Conservation (phyloP, 2,113 vertebrate species). For the Mastomys natalensis region DNA sequence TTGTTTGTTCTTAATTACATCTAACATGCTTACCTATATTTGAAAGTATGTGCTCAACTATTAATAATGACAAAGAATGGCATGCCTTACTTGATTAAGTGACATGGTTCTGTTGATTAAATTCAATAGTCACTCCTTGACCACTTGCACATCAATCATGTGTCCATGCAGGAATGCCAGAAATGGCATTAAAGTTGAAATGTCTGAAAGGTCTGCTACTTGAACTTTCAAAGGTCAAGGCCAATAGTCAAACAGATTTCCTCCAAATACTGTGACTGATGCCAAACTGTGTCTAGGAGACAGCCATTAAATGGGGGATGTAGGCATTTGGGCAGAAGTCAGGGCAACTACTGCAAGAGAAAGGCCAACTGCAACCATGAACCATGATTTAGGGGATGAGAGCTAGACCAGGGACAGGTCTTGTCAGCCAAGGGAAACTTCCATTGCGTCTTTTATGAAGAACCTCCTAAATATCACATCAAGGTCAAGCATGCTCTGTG, state of each 20-base stretch:
- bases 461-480: background rate
- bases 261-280: background rate
- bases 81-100: background rate
- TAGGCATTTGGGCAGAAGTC: background rate
- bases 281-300: background rate
- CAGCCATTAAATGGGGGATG: background rate
- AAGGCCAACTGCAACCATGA: background rate
- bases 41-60: constrained; percentile 11
- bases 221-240: constrained; percentile 7
- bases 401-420: background rate
- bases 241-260: background rate
- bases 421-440: background rate
- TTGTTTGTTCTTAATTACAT: background rate
- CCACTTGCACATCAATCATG: background rate
- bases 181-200: background rate
- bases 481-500: background rate
- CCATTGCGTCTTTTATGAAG: background rate
- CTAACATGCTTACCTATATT: background rate
- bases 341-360: background rate
- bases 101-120: background rate
- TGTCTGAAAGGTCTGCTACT: background rate
- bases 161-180: background rate
- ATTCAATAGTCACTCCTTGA: background rate
- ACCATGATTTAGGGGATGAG: background rate
- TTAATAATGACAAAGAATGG: background rate